These are phyloP conservation scores for Spodoptera litura DNA, from an alignment of 1,140 invertebrate species.

Conservation along the genomic window DNA sequence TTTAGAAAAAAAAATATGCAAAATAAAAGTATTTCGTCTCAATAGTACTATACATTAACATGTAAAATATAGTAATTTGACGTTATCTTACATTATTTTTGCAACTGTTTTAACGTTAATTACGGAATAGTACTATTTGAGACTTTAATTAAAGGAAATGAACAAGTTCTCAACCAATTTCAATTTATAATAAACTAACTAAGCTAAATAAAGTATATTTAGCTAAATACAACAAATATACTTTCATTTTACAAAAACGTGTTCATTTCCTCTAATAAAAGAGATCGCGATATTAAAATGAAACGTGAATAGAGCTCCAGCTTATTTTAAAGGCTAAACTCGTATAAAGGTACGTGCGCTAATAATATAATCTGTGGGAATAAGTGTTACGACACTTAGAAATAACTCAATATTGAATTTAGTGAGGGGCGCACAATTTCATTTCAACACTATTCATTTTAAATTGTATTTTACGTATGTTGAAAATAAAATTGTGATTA, in stretches of 20 bases:
- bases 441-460: not conserved
- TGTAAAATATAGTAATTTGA: not conserved
- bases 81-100: not conserved
- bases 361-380: slow-evolving; percentile 44
- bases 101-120: not conserved
- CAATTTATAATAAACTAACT: not conserved
- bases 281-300: slow-evolving; percentile 35
- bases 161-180: not conserved
- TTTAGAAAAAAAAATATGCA: slow-evolving; percentile 22
- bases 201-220: not conserved
- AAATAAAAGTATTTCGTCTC: not conserved
- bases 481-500: too few relatives aligned
- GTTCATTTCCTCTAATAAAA: slow-evolving; percentile 26
- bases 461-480: too few relatives aligned
- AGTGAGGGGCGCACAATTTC: slow-evolving; percentile 36
- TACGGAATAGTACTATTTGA: slow-evolving; percentile 27
- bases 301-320: slow-evolving; percentile 34
- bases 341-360: slow-evolving; percentile 42
- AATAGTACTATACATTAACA: slow-evolving; percentile 23
- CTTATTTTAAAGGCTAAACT: slow-evolving; percentile 42
- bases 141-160: slow-evolving; percentile 12
- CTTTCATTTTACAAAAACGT: not conserved
- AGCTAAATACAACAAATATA: too few relatives aligned
- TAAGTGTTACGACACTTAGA: slow-evolving; percentile 43
- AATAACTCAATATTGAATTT: slow-evolving; percentile 41